These are phyloP conservation scores for Sturmia bella DNA, from an alignment of 2,888 invertebrate genomes.

Conservation along the genomic window DNA sequence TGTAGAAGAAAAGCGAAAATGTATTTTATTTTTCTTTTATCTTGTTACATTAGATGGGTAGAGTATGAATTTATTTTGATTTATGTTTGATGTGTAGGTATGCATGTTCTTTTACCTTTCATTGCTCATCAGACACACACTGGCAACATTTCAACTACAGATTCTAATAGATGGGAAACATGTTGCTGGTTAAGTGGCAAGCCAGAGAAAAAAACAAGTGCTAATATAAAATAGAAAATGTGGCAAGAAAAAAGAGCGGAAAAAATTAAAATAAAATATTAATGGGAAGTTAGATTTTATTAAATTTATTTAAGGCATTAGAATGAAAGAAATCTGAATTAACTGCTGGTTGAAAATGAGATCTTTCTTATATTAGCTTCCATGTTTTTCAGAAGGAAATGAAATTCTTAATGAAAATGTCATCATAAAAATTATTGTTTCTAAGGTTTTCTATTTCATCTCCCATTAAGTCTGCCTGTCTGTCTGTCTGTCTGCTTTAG, in stretches of 20 bases:
- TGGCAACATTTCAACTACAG: conserved; percentile 20
- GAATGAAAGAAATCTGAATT: background rate
- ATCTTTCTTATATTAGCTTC: background rate
- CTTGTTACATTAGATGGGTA: conserved; percentile 72
- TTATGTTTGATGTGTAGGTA: conserved; percentile 70
- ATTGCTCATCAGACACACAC: background rate
- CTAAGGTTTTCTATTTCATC: conserved; percentile 16
- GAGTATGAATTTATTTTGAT: conserved; percentile 64
- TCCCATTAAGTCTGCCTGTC: background rate
- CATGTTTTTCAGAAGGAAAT: conserved; percentile 33
- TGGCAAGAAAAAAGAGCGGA: background rate
- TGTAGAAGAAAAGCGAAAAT: conserved; percentile 63
- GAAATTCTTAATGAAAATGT: conserved; percentile 60
- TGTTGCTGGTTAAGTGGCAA: conserved; percentile 1
- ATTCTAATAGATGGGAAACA: conserved; percentile 9
- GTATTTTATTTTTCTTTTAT: conserved; percentile 77
- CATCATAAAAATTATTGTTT: conserved; percentile 58
- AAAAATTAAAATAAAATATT: conserved; percentile 33
- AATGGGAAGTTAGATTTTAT: conserved; percentile 59
- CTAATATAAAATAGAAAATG: conserved; percentile 57
- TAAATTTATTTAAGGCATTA: conserved; percentile 40
- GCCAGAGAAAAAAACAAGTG: conserved; percentile 57
- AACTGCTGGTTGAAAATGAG: background rate
- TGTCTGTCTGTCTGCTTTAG: no score
- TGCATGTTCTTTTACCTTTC: conserved; percentile 53